Percentiles rank a stretch among this genome's conserved stretches.
Conservation (phyloP, 2,113 vertebrate species). For the Tenrec ecaudatus region DNA sequence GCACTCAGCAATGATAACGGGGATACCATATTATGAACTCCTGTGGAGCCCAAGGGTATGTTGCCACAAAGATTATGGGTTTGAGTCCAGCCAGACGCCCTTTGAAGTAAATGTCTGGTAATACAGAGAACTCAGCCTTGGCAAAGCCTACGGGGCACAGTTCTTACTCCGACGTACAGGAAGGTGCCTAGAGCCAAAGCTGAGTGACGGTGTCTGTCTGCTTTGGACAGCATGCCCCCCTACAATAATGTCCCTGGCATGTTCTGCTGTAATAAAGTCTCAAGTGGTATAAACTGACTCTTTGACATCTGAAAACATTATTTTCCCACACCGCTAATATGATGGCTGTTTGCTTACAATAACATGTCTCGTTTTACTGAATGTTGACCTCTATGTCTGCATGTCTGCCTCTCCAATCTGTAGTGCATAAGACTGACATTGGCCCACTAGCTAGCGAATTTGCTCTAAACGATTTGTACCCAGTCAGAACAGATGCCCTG, state of each 20-base stretch:
- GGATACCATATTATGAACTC: neutral
- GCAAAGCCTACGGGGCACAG: neutral
- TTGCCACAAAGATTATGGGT: neutral
- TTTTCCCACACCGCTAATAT: constrained; percentile 73
- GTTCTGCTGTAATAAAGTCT: constrained; percentile 67
- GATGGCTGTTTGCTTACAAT: constrained; percentile 78
- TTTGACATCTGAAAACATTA: constrained; percentile 68
- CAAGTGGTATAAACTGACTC: constrained; percentile 57
- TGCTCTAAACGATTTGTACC: constrained; percentile 81
- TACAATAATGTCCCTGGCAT: neutral
- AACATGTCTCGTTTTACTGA: constrained; percentile 77
- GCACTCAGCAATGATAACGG: neutral
- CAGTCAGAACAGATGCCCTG: constrained; percentile 78
- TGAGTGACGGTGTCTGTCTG: neutral
- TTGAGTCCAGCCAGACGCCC: neutral
- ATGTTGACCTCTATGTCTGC: constrained; percentile 76
- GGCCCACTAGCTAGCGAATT: constrained; percentile 78
- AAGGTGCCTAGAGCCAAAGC: too few relatives aligned
- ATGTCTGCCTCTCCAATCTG: constrained; percentile 73
- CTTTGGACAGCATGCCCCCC: neutral
- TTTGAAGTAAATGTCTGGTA: neutral
- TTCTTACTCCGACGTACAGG: neutral
- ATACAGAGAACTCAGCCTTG: neutral
- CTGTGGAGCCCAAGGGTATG: neutral
- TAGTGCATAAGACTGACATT: constrained; percentile 70